phyloP scores from a whole-genome alignment of 2,888 invertebrate species.

The Habrosyne pyritoides region DNA sequence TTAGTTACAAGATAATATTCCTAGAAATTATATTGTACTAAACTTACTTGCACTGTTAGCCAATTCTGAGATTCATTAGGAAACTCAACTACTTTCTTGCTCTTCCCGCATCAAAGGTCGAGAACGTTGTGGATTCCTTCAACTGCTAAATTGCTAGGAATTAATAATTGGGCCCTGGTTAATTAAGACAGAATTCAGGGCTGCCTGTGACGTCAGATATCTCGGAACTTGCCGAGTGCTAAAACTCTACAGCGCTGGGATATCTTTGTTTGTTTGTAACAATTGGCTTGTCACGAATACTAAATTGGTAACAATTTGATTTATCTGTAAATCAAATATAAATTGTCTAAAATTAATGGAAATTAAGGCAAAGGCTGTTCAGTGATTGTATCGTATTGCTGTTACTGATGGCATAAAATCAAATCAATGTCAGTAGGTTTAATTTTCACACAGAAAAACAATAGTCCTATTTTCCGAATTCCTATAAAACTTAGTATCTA shows the following conservation, averaged over 20 bases:
- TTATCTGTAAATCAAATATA: neutral
- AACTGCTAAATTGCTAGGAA: conserved; percentile 52
- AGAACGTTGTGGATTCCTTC: conserved; percentile 35
- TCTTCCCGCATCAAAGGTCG: conserved; percentile 33
- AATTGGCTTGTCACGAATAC: conserved; percentile 32
- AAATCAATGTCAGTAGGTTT: no score
- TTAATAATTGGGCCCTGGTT: conserved; percentile 60
- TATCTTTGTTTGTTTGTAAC: conserved; percentile 37
- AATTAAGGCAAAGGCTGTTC: no score
- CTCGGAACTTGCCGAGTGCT: conserved; percentile 3
- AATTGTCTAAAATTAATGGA: neutral
- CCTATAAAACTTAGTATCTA: no score
- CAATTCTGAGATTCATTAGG: neutral
- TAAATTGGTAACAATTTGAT: conserved; percentile 12
- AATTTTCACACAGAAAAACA: no score
- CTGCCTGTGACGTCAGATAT: conserved; percentile 45
- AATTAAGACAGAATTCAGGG: conserved; percentile 53
- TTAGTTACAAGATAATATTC: no score
- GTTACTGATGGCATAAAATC: no score
- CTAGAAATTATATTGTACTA: neutral
- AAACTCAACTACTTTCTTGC: conserved; percentile 15
- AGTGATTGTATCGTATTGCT: no score
- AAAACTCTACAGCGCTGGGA: conserved; percentile 33
- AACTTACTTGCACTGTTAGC: neutral
- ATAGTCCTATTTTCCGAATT: no score